These are phyloP conservation scores for Palaemon carinicauda DNA, from an alignment of 1,140 invertebrate genomes.

Conservation along the genomic window DNA sequence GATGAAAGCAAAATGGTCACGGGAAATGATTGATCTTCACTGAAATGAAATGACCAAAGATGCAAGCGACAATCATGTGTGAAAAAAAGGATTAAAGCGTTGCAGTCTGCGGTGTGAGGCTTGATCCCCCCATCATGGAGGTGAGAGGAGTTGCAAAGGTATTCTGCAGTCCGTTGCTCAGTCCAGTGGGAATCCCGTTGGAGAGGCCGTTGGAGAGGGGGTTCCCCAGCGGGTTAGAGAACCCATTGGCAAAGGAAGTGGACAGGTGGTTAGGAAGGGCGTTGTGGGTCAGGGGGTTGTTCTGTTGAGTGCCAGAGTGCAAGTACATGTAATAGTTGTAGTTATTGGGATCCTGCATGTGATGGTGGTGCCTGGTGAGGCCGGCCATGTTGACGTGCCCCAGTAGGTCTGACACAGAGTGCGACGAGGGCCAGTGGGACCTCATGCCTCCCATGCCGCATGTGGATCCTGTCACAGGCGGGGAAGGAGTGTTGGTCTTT, in stretches of 20 bases:
- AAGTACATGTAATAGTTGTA: constrained; percentile 60
- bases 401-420: constrained; percentile 78
- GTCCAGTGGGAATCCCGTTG: not conserved
- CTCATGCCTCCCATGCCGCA: constrained; percentile 58
- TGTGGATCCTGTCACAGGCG: constrained; percentile 63
- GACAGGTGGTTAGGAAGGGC: constrained; percentile 38
- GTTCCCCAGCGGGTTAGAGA: constrained; percentile 28
- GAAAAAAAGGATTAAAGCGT: constrained; percentile 14
- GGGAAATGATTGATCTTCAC: too few relatives aligned
- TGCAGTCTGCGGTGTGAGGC: constrained; percentile 35
- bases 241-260: constrained; percentile 35
- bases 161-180: constrained; percentile 44
- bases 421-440: constrained; percentile 71
- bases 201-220: not conserved
- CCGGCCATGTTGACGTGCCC: constrained; percentile 62
- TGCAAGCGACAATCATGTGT: too few relatives aligned
- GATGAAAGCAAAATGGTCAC: too few relatives aligned
- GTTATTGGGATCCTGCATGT: constrained; percentile 52
- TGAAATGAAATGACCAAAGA: too few relatives aligned
- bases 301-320: constrained; percentile 54
- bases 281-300: constrained; percentile 42
- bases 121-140: constrained; percentile 45
- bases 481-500: constrained; percentile 26
- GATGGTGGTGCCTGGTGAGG: constrained; percentile 14
- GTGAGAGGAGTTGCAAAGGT: constrained; percentile 30